phyloP scores from a whole-genome alignment of 64 coral and sea anemone genomes.

The Anthopleura sola region DNA sequence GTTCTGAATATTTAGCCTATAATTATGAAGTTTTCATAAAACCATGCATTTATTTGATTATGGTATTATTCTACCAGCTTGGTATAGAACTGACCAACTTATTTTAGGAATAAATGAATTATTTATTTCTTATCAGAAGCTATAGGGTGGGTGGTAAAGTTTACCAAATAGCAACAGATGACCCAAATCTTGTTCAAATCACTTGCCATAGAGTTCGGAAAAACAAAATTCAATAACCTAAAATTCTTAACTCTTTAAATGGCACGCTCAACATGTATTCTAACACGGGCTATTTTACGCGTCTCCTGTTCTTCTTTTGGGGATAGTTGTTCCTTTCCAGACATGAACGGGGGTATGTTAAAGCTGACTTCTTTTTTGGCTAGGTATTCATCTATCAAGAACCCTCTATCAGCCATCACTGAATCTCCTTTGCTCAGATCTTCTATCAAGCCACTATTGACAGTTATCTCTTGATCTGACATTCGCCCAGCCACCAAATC shows the following conservation, averaged over 20 bases:
- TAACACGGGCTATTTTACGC: conserved; percentile 20
- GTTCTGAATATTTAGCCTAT: too few relatives aligned
- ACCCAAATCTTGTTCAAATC: conserved; percentile 26
- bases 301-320: conserved; percentile 19
- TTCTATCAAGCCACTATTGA: conserved; percentile 16
- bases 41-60: too few relatives aligned
- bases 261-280: conserved; percentile 36
- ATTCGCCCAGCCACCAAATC: conserved; percentile 8
- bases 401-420: conserved; percentile 9
- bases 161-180: conserved; percentile 28
- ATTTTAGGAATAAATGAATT: too few relatives aligned
- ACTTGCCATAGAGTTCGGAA: conserved; percentile 27
- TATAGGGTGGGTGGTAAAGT: conserved; percentile 10
- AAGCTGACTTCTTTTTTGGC: conserved; percentile 24
- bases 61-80: too few relatives aligned
- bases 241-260: conserved; percentile 34
- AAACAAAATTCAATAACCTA: conserved; percentile 11
- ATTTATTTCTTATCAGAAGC: conserved; percentile 4
- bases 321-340: conserved; percentile 22
- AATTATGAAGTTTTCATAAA: too few relatives aligned
- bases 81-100: too few relatives aligned
- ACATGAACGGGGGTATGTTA: conserved; percentile 22
- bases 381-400: conserved; percentile 14
- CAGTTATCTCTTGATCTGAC: conserved; percentile 5
- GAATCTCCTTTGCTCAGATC: conserved; percentile 6